Evolutionary conservation across 2,888 invertebrate species (phyloP).

Genomic region (Chrysina gloriosa): DNA sequence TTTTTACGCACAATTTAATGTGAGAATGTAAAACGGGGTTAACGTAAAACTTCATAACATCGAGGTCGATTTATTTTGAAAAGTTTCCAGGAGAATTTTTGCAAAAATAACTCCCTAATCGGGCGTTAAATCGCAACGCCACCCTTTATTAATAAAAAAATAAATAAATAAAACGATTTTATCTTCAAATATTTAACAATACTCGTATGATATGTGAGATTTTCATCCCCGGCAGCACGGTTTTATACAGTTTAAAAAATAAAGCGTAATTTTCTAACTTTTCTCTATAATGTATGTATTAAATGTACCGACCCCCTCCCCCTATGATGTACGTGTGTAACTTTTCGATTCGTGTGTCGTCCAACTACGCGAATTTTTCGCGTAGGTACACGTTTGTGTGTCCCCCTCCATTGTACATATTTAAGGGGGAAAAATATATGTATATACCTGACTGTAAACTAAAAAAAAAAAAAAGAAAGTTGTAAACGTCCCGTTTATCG

Average conservation of each 20-base stretch:
- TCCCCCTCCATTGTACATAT: conserved; percentile 24
- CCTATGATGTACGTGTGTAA: conserved; percentile 1
- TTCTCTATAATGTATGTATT: conserved; percentile 29
- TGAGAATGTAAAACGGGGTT: too few species aligned
- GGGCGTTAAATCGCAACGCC: too few species aligned
- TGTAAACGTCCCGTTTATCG: background rate
- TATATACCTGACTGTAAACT: background rate
- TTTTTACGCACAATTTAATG: too few species aligned
- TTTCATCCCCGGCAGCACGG: too few species aligned
- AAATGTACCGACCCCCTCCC: conserved; percentile 22
- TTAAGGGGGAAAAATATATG: background rate
- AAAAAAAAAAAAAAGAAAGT: background rate
- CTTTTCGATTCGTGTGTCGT: conserved; percentile 28
- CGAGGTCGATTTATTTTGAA: too few species aligned
- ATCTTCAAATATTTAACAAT: too few species aligned
- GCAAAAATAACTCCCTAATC: too few species aligned
- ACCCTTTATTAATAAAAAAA: too few species aligned
- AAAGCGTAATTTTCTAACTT: conserved; percentile 12
- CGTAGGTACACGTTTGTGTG: conserved; percentile 16
- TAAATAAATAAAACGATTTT: too few species aligned
- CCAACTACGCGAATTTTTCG: background rate
- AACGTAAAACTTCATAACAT: too few species aligned
- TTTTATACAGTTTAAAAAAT: conserved; percentile 12
- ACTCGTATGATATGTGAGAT: too few species aligned
- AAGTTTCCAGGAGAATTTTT: too few species aligned